phyloP scores from a whole-genome alignment of 2,113 vertebrate species.

The Mormyrus iriodes region DNA sequence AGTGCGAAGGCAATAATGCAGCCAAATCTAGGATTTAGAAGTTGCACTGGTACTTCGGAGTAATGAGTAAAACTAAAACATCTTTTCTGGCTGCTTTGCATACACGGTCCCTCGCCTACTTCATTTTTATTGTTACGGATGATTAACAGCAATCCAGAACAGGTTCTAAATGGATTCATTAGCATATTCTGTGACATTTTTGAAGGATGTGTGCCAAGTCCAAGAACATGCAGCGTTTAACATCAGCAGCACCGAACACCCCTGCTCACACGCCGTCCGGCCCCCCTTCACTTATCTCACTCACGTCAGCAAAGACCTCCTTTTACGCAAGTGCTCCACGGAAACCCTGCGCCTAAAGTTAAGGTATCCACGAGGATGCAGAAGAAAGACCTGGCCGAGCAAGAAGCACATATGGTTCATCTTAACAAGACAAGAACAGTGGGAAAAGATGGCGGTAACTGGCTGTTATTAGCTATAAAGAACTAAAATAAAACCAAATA shows the following conservation, averaged over 20 bases:
- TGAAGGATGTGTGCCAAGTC: neutral
- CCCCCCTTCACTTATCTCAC: neutral
- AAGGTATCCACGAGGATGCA: neutral
- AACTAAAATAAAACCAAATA: neutral
- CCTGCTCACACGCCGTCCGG: neutral
- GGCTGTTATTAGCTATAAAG: neutral
- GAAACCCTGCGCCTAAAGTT: neutral
- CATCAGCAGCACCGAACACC: neutral
- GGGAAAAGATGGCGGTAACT: neutral
- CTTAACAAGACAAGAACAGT: neutral
- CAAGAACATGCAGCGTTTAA: neutral
- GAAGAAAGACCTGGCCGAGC: neutral
- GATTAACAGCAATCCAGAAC: neutral
- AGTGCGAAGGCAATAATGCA: neutral
- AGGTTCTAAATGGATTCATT: neutral
- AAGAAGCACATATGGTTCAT: neutral
- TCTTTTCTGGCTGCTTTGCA: neutral
- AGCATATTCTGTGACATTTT: neutral
- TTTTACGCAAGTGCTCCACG: neutral
- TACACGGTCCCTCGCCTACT: neutral
- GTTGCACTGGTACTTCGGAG: too few species aligned
- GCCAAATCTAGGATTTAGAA: neutral
- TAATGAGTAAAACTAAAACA: too few species aligned
- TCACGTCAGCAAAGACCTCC: neutral
- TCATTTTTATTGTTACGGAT: neutral